phyloP scores from a whole-genome alignment of 2,888 invertebrate genomes.

The Eumacrocentrus americanus region DNA sequence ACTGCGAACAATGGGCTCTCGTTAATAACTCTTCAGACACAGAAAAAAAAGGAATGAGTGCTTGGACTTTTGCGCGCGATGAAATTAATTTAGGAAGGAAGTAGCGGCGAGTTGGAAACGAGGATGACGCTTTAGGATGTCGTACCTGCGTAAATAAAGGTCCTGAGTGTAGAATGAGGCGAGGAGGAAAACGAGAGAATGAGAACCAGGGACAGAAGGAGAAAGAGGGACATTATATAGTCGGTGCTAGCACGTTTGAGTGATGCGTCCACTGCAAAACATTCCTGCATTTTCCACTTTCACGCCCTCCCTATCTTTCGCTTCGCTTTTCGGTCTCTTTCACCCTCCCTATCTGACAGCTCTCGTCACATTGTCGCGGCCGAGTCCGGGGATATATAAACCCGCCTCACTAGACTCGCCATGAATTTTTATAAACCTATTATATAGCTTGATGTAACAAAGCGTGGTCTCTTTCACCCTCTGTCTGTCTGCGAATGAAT shows the following conservation, averaged over 20 bases:
- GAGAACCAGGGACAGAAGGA: background rate
- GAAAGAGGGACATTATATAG: constrained; percentile 32
- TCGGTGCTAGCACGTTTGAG: constrained; percentile 45
- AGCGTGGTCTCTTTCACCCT: constrained; percentile 33
- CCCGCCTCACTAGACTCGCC: constrained; percentile 43
- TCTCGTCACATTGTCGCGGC: constrained; percentile 40
- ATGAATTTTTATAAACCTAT: constrained; percentile 59
- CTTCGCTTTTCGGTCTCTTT: constrained; percentile 22
- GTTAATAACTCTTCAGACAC: background rate
- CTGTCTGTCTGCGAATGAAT: constrained; percentile 1
- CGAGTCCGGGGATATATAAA: constrained; percentile 38
- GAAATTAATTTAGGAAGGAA: constrained; percentile 24
- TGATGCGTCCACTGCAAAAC: constrained; percentile 26
- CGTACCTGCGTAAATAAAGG: constrained; percentile 19
- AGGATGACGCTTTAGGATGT: constrained; percentile 12
- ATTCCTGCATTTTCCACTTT: constrained; percentile 38
- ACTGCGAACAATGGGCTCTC: constrained; percentile 40
- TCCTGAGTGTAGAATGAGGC: constrained; percentile 1
- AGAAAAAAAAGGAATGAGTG: background rate
- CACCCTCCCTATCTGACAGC: constrained; percentile 33
- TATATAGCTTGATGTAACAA: constrained; percentile 57
- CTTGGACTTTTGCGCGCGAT: constrained; percentile 12
- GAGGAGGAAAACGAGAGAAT: background rate
- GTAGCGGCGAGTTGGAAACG: constrained; percentile 7
- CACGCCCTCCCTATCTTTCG: constrained; percentile 32